These are phyloP conservation scores for Cyanoliseus patagonus DNA, from an alignment of 2,113 vertebrate genomes.

Conservation along the genomic window DNA sequence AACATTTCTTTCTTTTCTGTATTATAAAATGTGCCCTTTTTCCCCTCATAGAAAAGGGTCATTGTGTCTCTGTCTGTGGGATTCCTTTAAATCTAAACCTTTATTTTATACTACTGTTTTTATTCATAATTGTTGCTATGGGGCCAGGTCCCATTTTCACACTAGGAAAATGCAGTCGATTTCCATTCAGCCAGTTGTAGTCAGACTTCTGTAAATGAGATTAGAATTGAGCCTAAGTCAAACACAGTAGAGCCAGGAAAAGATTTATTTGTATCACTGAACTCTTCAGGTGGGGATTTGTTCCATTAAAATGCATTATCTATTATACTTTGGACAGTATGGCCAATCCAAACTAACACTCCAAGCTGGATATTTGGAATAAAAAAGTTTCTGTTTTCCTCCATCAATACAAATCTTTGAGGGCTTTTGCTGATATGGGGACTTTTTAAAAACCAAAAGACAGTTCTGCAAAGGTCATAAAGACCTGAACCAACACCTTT, in stretches of 20 bases:
- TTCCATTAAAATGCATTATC: slow-evolving; percentile 50
- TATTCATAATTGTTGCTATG: slow-evolving; percentile 8
- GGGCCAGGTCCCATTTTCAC: slow-evolving; percentile 5
- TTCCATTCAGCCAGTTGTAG: slow-evolving; percentile 1
- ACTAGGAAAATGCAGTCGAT: slow-evolving; percentile 13
- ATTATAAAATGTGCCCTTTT: background rate
- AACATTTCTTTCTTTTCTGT: background rate
- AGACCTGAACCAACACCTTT: background rate
- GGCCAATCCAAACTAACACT: background rate
- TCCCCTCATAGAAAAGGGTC: background rate
- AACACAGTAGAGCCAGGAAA: slow-evolving; percentile 30
- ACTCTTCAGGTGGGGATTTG: background rate
- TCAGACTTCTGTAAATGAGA: slow-evolving; percentile 46
- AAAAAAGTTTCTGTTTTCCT: background rate
- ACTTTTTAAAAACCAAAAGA: background rate
- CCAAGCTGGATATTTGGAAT: background rate
- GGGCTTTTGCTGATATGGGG: background rate
- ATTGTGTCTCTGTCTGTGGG: background rate
- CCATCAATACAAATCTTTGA: background rate
- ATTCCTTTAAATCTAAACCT: background rate
- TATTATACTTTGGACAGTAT: slow-evolving; percentile 24
- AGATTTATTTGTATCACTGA: slow-evolving; percentile 44
- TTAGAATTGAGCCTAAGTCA: slow-evolving; percentile 58
- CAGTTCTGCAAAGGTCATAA: background rate
- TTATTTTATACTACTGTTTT: background rate